These are phyloP conservation scores for Pipistrellus nathusii DNA, from an alignment of 2,797 vertebrate species.

Conservation along the genomic window DNA sequence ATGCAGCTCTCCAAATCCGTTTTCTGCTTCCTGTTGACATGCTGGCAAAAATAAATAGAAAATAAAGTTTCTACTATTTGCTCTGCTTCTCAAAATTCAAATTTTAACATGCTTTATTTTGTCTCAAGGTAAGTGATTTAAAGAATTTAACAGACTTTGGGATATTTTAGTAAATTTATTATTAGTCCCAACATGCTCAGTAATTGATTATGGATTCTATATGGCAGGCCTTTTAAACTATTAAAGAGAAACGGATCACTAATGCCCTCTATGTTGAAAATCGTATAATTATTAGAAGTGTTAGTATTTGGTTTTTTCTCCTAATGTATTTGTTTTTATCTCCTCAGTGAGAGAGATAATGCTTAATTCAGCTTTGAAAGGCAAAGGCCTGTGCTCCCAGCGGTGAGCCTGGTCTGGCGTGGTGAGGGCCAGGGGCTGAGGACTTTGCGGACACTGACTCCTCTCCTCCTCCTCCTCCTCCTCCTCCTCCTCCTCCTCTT, in stretches of 20 bases:
- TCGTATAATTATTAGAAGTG: constrained; percentile 73
- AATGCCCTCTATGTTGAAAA: constrained; percentile 68
- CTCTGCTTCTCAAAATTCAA: constrained; percentile 61
- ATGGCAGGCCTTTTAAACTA: constrained; percentile 61
- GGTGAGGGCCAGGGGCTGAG: background rate
- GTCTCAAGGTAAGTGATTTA: constrained; percentile 45
- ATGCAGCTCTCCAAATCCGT: background rate
- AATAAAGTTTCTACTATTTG: constrained; percentile 36
- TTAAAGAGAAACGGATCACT: constrained; percentile 76
- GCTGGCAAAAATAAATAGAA: background rate
- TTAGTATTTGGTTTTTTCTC: constrained; percentile 46
- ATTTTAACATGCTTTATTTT: constrained; percentile 59
- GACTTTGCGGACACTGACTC: background rate
- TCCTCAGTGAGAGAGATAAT: background rate
- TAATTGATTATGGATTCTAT: constrained; percentile 77
- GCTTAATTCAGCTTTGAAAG: background rate
- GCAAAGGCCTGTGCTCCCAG: background rate
- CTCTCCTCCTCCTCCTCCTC: no score
- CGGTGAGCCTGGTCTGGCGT: background rate
- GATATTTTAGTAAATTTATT: constrained; percentile 67
- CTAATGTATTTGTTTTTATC: background rate
- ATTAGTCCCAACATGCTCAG: constrained; percentile 71
- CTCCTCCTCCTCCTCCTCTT: no score
- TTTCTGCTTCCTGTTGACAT: constrained; percentile 21
- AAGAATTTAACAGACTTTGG: constrained; percentile 65